phyloP scores from a whole-genome alignment of 2,113 vertebrate genomes.

The Crotalus tigris region DNA sequence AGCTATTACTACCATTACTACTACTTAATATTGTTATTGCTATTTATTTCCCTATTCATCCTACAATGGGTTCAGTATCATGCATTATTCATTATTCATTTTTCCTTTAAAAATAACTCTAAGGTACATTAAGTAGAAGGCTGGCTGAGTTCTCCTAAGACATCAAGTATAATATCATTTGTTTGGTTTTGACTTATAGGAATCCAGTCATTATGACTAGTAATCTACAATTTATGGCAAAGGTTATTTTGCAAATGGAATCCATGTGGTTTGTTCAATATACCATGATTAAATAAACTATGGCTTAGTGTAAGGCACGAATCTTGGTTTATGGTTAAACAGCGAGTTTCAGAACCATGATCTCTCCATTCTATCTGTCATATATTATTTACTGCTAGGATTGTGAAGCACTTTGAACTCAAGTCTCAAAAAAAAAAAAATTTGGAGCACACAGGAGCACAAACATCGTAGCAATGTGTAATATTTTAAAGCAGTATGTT shows the following conservation, averaged over 20 bases:
- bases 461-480: not conserved
- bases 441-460: not conserved
- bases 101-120: not conserved
- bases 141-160: not conserved
- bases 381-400: not conserved
- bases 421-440: not conserved
- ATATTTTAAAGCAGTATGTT: not conserved
- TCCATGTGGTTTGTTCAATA: not conserved
- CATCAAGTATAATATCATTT: not conserved
- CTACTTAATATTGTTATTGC: not conserved
- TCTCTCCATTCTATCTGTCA: not conserved
- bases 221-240: not conserved
- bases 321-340: not conserved
- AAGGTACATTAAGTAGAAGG: not conserved
- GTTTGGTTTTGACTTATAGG: not conserved
- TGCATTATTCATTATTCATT: not conserved
- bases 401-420: not conserved
- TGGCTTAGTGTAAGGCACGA: not conserved
- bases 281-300: not conserved
- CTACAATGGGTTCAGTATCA: not conserved
- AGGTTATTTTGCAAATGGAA: not conserved
- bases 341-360: no score
- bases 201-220: not conserved
- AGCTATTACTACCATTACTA: not conserved
- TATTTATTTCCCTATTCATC: not conserved